These are phyloP conservation scores for Pteromalus puparum DNA, from an alignment of 1,140 invertebrate genomes.

Conservation along the genomic window DNA sequence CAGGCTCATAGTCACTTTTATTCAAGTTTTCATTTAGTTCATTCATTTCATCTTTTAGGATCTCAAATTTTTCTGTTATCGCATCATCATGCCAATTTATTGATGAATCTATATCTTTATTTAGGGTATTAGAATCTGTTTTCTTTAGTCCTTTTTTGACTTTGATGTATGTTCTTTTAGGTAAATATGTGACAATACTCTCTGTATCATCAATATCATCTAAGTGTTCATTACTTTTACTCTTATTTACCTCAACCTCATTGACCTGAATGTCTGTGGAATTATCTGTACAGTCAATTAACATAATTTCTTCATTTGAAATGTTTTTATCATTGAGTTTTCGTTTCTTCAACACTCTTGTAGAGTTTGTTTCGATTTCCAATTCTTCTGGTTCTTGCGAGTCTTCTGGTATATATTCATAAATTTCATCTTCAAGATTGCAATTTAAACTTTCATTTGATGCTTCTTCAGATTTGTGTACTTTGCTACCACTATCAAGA, in stretches of 20 bases:
- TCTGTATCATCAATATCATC: not conserved
- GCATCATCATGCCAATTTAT: not conserved
- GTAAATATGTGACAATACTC: not conserved
- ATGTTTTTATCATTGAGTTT: not conserved
- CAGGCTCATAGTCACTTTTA: conserved; percentile 5
- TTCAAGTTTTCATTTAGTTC: conserved; percentile 2
- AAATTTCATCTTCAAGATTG: conserved; percentile 42
- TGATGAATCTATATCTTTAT: conserved; percentile 33
- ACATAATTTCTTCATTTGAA: not conserved
- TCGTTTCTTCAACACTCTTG: not conserved
- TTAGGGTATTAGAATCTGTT: conserved; percentile 2
- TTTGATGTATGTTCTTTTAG: not conserved
- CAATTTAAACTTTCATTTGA: conserved; percentile 44
- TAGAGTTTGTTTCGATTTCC: not conserved
- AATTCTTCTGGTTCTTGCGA: not conserved
- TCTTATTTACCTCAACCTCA: not conserved
- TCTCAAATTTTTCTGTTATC: conserved; percentile 13
- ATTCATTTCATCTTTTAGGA: not conserved
- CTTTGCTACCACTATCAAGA: not conserved
- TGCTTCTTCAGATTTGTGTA: not conserved
- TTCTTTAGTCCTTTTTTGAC: conserved; percentile 3
- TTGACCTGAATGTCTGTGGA: not conserved
- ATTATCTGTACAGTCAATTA: conserved; percentile 15
- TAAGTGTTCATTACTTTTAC: not conserved
- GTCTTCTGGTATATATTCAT: conserved; percentile 37